These are phyloP conservation scores for Salarias fasciatus DNA, from an alignment of 2,797 vertebrate species.

Conservation along the genomic window DNA sequence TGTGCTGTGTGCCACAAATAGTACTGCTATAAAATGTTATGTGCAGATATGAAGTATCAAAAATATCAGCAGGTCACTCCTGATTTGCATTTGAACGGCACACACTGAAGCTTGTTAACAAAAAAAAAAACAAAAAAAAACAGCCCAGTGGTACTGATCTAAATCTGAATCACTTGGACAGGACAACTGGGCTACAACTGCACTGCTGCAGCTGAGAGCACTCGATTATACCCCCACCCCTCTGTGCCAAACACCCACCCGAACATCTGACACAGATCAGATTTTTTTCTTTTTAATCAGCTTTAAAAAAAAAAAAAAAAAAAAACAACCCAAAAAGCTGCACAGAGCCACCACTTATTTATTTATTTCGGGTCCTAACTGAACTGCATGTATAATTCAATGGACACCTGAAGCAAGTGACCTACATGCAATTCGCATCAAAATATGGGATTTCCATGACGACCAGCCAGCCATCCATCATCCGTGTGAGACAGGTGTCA, in stretches of 20 bases:
- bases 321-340: too few relatives aligned
- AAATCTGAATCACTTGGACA: conserved; percentile 22
- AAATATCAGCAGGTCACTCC: conserved; percentile 1
- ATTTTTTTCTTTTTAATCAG: conserved; percentile 9
- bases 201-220: conserved; percentile 4
- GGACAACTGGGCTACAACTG: conserved; percentile 14
- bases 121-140: too few relatives aligned
- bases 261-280: conserved; percentile 19
- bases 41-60: conserved; percentile 15
- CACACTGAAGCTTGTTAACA: conserved; percentile 21
- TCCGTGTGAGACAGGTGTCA: conserved; percentile 27
- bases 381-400: conserved; percentile 5
- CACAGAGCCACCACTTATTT: conserved; percentile 1
- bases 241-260: not conserved
- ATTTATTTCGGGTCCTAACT: conserved; percentile 2
- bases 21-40: not conserved
- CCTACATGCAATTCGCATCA: conserved; percentile 18
- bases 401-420: conserved; percentile 12
- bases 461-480: conserved; percentile 12
- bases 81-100: not conserved
- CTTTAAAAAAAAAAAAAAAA: too few relatives aligned
- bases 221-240: not conserved
- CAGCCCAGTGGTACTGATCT: conserved; percentile 26
- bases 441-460: conserved; percentile 26
- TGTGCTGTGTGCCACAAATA: too few relatives aligned